These are phyloP conservation scores for Anolis apletophallus DNA, from an alignment of 2,797 vertebrate genomes.

Conservation along the genomic window DNA sequence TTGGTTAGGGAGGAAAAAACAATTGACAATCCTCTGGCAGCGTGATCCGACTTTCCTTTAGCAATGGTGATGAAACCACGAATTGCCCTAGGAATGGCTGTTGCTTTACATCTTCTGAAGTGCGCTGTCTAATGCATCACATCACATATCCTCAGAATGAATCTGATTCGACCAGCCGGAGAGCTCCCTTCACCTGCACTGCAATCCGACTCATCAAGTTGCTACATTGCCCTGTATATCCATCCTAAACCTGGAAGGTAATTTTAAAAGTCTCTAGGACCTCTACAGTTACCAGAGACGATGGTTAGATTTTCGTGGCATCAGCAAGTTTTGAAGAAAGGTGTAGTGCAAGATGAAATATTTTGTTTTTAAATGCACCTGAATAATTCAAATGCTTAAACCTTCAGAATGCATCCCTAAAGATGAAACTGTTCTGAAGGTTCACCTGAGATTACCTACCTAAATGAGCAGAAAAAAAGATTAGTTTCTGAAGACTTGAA, in stretches of 20 bases:
- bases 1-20: neutral
- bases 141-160: slow-evolving; percentile 2
- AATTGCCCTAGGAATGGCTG: neutral
- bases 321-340: slow-evolving; percentile 32
- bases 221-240: slow-evolving; percentile 8
- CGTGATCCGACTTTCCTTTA: slow-evolving; percentile 2
- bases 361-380: neutral
- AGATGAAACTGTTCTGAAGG: neutral
- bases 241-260: slow-evolving; percentile 12
- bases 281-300: neutral
- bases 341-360: neutral
- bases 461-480: neutral
- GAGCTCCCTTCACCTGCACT: slow-evolving; percentile 7
- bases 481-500: neutral
- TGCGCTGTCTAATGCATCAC: neutral
- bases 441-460: neutral
- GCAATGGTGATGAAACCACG: neutral
- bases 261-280: neutral
- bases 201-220: neutral
- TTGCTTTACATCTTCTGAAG: neutral
- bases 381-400: slow-evolving; percentile 20
- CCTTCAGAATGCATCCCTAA: neutral
- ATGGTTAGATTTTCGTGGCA: slow-evolving; percentile 1
- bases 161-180: slow-evolving; percentile 2
- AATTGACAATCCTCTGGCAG: slow-evolving; percentile 1